A percentile compares a stretch with the other conserved stretches of the same genome.
These are phyloP conservation scores for Cephus cinctus DNA, from an alignment of 1,140 invertebrate species.

Conservation along the genomic window DNA sequence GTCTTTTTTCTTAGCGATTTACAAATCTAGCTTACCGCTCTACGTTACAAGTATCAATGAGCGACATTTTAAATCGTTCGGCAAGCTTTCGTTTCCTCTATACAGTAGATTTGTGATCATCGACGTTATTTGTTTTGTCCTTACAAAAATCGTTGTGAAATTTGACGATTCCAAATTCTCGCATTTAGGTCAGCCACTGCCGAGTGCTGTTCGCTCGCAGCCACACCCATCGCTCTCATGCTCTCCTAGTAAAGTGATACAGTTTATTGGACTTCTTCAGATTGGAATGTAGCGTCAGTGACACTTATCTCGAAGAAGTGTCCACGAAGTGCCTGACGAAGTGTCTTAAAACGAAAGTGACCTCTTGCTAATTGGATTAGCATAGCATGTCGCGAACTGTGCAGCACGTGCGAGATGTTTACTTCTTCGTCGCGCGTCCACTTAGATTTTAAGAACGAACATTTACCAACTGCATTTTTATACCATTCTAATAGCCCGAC, in stretches of 20 bases:
- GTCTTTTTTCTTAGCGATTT: too few species aligned
- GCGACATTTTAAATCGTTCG: too few species aligned
- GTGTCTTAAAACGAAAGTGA: too few species aligned
- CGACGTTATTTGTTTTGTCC: too few species aligned
- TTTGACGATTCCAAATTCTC: too few species aligned
- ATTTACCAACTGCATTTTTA: background rate
- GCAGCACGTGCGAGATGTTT: background rate
- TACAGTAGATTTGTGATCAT: too few species aligned
- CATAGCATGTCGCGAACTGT: background rate
- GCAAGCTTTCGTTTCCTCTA: too few species aligned
- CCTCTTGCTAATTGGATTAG: background rate
- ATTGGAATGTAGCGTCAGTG: slow-evolving; percentile 40
- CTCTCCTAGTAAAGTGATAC: slow-evolving; percentile 47
- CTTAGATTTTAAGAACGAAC: background rate
- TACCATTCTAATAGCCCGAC: background rate
- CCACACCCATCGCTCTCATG: slow-evolving; percentile 23
- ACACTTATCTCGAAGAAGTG: slow-evolving; percentile 19
- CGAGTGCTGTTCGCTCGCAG: background rate
- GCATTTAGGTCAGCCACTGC: background rate
- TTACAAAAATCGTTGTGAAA: too few species aligned
- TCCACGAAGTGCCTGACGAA: too few species aligned
- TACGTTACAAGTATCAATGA: too few species aligned
- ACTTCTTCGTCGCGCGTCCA: background rate
- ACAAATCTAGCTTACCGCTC: too few species aligned
- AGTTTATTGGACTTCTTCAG: slow-evolving; percentile 52